Base-by-base conservation (phyloP, 2,797 vertebrate genomes). In the Gallinago nigripennis region DNA sequence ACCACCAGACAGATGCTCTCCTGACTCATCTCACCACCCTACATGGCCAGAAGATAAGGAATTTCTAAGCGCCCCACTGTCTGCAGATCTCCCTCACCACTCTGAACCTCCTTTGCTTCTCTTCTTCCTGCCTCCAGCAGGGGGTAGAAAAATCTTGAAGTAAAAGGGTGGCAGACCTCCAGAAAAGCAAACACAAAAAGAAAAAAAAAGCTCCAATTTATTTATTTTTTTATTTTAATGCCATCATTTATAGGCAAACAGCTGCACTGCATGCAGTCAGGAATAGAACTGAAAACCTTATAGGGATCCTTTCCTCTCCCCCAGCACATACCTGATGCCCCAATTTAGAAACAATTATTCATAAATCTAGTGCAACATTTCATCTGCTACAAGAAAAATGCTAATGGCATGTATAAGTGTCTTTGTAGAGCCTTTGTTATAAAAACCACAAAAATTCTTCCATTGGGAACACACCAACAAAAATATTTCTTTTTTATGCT, bases 211-310 rank as follows among this genome's bases (percentile, higher is more conserved):
- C n/a, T 81, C 82, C 28, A 20, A 46, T 46, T 48, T 14, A 64
- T 75, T 91, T 89, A 72, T 72, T 94, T 88, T 92, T 56, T 94
- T 82, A 64, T 84, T 96, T 95, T 71, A 92, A 80, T 37, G 30
- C 20, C 43, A 78, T 69, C 9, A 68, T 53, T 82, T 86, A 79
- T 33, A 95, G 56, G 72, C 45, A 69, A 92, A 88, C 25, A 72
- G 60, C 41, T 86, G 41, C 54, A 81, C 64, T 46, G 41, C 48
- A 75, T 0, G 1, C 18, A 39, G 46, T 27, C 50, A 39, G 27
- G 33, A 91, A 78, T 1, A 79, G 41, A 94, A 77, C 11, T 37
- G 54, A 78, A 91, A 76, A 51, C 48, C 63, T 64, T 57, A 54
- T 0, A 37, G 33, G 2, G 5, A 86, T 72, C 14, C 37, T 71